phyloP scores from a whole-genome alignment of 2,113 vertebrate genomes.

The Seriola quinqueradiata region DNA sequence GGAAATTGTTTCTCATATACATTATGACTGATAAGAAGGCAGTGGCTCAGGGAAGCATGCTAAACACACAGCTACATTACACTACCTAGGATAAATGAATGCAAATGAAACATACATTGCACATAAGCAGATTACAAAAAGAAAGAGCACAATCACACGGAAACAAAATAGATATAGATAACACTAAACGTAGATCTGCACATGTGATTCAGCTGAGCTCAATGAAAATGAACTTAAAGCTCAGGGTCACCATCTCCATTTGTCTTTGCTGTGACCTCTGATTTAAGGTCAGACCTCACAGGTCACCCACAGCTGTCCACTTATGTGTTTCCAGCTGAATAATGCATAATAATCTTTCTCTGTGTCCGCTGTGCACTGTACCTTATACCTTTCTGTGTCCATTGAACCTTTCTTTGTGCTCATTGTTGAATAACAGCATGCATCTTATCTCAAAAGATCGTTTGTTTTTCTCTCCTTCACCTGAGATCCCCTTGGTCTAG shows the following conservation, averaged over 20 bases:
- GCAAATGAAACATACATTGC: background rate
- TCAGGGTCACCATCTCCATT: slow-evolving; percentile 21
- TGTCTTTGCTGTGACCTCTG: slow-evolving; percentile 43
- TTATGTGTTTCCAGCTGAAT: slow-evolving; percentile 14
- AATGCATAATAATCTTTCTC: slow-evolving; percentile 3
- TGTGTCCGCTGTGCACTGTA: background rate
- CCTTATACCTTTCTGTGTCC: background rate
- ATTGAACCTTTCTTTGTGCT: background rate
- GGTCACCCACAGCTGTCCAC: slow-evolving; percentile 26
- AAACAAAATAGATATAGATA: background rate
- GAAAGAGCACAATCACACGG: background rate
- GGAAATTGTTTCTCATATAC: background rate
- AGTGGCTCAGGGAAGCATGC: background rate
- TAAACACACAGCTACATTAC: background rate
- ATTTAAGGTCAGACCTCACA: slow-evolving; percentile 43
- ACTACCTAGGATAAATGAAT: background rate
- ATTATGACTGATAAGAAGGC: background rate
- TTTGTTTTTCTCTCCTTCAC: slow-evolving; percentile 3
- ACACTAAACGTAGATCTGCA: background rate
- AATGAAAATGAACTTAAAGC: slow-evolving; percentile 9
- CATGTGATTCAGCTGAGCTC: slow-evolving; percentile 7
- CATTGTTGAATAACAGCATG: slow-evolving; percentile 10
- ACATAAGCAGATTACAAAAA: background rate
- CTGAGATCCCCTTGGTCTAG: background rate
- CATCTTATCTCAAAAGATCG: background rate